A percentile compares a stretch with the other conserved stretches of the same genome.
These are phyloP conservation scores for Drosophila athabasca DNA, from an alignment of 1,140 invertebrate species.

Conservation along the genomic window DNA sequence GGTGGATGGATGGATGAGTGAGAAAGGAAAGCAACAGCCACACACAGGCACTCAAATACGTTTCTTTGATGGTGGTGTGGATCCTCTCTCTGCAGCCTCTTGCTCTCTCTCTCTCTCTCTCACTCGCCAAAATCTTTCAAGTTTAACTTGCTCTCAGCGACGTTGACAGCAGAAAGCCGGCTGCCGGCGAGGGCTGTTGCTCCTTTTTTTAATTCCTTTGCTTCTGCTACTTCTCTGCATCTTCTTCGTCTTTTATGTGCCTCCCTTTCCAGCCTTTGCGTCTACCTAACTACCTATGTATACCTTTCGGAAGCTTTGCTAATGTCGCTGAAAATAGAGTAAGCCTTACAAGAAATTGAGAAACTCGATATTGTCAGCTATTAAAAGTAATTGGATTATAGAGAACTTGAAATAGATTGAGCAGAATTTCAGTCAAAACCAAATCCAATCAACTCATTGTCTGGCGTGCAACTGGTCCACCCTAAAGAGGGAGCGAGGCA, in stretches of 20 bases:
- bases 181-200: conserved; percentile 68
- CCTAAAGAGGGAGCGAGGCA: too few species aligned
- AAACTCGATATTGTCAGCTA: background rate
- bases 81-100: conserved; percentile 11
- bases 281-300: background rate
- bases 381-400: background rate
- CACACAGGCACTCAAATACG: conserved; percentile 16
- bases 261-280: background rate
- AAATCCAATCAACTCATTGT: too few species aligned
- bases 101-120: too few species aligned
- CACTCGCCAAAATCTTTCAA: conserved; percentile 53
- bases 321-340: conserved; percentile 41
- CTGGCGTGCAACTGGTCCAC: too few species aligned
- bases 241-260: conserved; percentile 9
- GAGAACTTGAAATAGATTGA: too few species aligned
- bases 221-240: conserved; percentile 18
- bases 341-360: conserved; percentile 8
- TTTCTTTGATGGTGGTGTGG: conserved; percentile 30
- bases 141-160: conserved; percentile 44
- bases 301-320: conserved; percentile 40
- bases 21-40: conserved; percentile 12
- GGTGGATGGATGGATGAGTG: conserved; percentile 40
- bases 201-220: conserved; percentile 42
- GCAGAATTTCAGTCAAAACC: too few species aligned
- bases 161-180: conserved; percentile 35